phyloP scores from a whole-genome alignment of 2,113 vertebrate genomes.

The Callopanchax toddi region DNA sequence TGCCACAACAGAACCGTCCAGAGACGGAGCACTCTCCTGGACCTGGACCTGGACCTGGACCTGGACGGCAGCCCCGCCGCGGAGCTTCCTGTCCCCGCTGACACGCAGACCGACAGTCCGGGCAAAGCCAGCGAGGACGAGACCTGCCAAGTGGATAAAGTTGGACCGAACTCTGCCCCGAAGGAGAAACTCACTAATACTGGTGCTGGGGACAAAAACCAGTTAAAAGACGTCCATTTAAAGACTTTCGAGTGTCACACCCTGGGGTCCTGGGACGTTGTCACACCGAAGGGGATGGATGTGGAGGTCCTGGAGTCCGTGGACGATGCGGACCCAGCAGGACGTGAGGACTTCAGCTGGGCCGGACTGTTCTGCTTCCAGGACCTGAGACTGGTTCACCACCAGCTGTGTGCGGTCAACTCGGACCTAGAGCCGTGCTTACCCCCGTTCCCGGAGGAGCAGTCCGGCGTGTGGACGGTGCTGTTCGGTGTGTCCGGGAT shows the following conservation, averaged over 20 bases:
- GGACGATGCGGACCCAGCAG: slow-evolving; percentile 59
- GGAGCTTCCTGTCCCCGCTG: slow-evolving; percentile 1
- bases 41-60: slow-evolving; percentile 80
- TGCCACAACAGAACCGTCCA: slow-evolving; percentile 96
- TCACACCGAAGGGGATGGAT: slow-evolving; percentile 67
- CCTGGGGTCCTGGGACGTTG: slow-evolving; percentile 58
- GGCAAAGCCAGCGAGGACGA: slow-evolving; percentile 37
- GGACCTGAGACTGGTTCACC: slow-evolving; percentile 88
- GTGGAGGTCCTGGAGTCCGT: slow-evolving; percentile 81
- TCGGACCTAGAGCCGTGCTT: slow-evolving; percentile 92
- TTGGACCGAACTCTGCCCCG: slow-evolving; percentile 40
- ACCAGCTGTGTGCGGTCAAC: slow-evolving; percentile 93
- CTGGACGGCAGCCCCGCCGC: slow-evolving; percentile 34
- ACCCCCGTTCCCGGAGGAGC: slow-evolving; percentile 91
- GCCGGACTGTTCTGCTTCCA: slow-evolving; percentile 96
- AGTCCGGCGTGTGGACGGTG: slow-evolving; percentile 91
- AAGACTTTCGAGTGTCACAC: slow-evolving; percentile 53
- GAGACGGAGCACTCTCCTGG: slow-evolving; percentile 84
- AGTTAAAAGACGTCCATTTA: neutral
- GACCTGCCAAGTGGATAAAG: slow-evolving; percentile 27
- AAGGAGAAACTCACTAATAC: slow-evolving; percentile 38
- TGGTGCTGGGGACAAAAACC: slow-evolving; percentile 20
- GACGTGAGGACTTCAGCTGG: slow-evolving; percentile 92
- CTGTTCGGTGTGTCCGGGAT: slow-evolving; percentile 84
- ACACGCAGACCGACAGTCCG: slow-evolving; percentile 39